phyloP scores from a whole-genome alignment of 2,113 vertebrate genomes.

The Xiphias gladius region DNA sequence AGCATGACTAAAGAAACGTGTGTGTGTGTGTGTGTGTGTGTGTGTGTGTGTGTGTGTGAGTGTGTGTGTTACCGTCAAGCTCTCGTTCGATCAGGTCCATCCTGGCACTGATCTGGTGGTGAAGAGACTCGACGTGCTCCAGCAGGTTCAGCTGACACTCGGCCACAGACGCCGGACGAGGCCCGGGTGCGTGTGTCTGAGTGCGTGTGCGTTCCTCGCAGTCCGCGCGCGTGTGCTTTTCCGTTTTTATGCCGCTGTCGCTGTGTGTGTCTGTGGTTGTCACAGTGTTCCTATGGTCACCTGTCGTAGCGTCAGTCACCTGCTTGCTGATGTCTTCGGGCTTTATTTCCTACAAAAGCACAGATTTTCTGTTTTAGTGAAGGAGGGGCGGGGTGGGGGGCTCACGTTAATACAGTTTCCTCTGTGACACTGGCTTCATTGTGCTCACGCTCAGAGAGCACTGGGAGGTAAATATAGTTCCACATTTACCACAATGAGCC shows the following conservation, averaged over 20 bases:
- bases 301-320: accelerated
- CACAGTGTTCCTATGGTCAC: accelerated
- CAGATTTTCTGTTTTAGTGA: neutral
- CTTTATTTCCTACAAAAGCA: conserved; percentile 48
- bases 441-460: conserved; percentile 1
- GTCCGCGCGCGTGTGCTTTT: conserved; percentile 37
- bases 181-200: conserved; percentile 33
- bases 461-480: conserved; percentile 54
- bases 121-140: conserved; percentile 92
- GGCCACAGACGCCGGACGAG: conserved; percentile 63
- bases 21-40: neutral
- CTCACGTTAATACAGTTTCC: neutral
- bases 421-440: neutral
- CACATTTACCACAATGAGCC: conserved; percentile 28
- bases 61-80: conserved; percentile 89
- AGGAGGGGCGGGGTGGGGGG: neutral
- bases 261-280: neutral
- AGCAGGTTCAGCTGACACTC: conserved; percentile 96
- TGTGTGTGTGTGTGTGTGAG: conserved; percentile 3
- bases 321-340: conserved; percentile 2
- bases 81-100: conserved; percentile 98
- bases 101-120: conserved; percentile 93
- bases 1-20: too few relatives aligned
- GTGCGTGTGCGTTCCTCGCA: conserved; percentile 41
- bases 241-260: neutral